Evolutionary conservation across 2,113 vertebrate species (phyloP).

Genomic region (Brienomyrus brachyistius): DNA sequence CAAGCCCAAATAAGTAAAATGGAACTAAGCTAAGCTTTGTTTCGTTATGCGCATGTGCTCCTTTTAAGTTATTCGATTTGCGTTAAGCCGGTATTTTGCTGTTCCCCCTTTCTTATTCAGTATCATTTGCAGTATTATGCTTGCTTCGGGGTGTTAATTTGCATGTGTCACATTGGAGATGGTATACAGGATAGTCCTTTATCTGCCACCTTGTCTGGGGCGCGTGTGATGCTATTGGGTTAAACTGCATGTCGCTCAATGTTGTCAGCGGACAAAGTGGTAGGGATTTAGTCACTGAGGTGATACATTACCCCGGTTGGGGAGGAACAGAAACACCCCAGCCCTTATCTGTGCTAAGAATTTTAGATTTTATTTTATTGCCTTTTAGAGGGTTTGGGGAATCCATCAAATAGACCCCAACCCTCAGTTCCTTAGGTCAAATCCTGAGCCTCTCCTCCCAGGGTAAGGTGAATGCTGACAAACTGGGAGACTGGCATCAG

Average conservation of each 20-base stretch:
- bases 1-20: not conserved
- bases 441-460: not conserved
- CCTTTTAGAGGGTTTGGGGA: constrained; percentile 36
- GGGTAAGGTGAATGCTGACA: not conserved
- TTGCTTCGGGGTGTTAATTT: constrained; percentile 47
- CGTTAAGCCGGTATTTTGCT: constrained; percentile 40
- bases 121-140: constrained; percentile 28
- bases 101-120: constrained; percentile 44
- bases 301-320: constrained; percentile 55
- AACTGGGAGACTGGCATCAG: not conserved
- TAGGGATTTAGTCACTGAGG: constrained; percentile 25
- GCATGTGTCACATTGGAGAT: constrained; percentile 32
- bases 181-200: constrained; percentile 54
- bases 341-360: constrained; percentile 52
- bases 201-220: constrained; percentile 54
- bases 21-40: not conserved
- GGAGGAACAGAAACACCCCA: constrained; percentile 46
- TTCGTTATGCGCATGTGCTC: constrained; percentile 37
- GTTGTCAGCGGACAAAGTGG: constrained; percentile 61
- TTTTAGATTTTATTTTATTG: constrained; percentile 51
- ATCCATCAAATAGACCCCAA: constrained; percentile 33
- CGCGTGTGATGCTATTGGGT: constrained; percentile 56
- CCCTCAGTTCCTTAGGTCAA: not conserved
- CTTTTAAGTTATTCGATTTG: constrained; percentile 46
- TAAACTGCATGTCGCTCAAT: constrained; percentile 52